Conservation (phyloP, 2,888 invertebrate genomes). For the Leptarthrus brevirostris region DNA sequence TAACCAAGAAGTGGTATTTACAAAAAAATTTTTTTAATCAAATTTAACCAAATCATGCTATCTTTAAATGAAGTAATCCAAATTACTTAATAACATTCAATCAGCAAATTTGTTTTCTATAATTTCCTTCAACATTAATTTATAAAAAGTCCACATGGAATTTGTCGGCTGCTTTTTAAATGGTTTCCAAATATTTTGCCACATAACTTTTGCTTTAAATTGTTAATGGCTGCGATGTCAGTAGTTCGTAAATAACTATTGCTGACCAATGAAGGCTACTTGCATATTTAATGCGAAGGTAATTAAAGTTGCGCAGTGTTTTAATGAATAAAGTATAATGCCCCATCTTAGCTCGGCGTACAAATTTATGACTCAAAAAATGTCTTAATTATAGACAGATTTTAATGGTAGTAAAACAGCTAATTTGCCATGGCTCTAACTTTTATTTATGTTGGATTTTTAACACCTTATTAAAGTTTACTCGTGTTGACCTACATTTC, state of each 20-base stretch:
- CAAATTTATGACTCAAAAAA: background rate
- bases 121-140: background rate
- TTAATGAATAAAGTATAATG: slow-evolving; percentile 11
- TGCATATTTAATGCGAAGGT: slow-evolving; percentile 17
- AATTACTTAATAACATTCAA: no score
- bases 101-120: no score
- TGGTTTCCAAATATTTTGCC: no score
- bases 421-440: background rate
- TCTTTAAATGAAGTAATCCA: no score
- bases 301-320: slow-evolving; percentile 24
- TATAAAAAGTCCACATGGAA: background rate
- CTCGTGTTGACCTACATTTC: background rate
- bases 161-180: no score
- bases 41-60: no score
- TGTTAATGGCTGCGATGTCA: background rate
- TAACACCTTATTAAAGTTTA: slow-evolving; percentile 10
- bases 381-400: background rate
- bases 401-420: background rate
- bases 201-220: no score
- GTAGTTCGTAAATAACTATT: background rate
- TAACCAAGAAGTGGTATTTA: no score
- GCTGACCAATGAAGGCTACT: slow-evolving; percentile 8
- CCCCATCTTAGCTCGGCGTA: background rate
- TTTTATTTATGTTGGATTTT: slow-evolving; percentile 14
- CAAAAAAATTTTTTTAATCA: no score